Percentiles rank a stretch among this genome's conserved stretches.
These are phyloP conservation scores for Chymomyza procnemis DNA, from an alignment of 2,888 invertebrate genomes.

Conservation along the genomic window DNA sequence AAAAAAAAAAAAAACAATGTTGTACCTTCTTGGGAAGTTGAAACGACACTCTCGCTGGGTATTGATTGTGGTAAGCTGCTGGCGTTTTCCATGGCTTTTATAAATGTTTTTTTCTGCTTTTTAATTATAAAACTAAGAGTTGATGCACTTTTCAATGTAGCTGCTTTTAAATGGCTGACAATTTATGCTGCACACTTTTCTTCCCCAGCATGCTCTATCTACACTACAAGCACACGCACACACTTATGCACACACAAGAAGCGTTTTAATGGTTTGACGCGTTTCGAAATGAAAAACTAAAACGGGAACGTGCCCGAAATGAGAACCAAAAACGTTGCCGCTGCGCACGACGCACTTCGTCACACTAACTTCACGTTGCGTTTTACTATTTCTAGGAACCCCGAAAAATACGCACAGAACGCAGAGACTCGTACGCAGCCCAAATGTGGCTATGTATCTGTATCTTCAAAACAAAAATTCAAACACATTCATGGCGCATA, in stretches of 20 bases:
- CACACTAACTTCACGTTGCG: slow-evolving; percentile 71
- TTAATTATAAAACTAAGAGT: background rate
- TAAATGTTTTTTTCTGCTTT: background rate
- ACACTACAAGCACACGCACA: slow-evolving; percentile 14
- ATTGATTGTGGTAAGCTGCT: background rate
- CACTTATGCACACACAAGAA: slow-evolving; percentile 9
- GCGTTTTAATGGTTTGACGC: background rate
- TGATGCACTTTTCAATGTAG: background rate
- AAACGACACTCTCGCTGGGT: background rate
- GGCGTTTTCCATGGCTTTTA: background rate
- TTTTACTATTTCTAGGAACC: slow-evolving; percentile 76
- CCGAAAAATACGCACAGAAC: slow-evolving; percentile 41
- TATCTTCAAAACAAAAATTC: slow-evolving; percentile 57
- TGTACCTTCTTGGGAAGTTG: background rate
- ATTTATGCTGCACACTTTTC: slow-evolving; percentile 2
- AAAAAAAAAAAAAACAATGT: background rate
- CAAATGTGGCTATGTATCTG: slow-evolving; percentile 35
- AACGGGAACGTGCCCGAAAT: background rate
- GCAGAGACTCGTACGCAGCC: slow-evolving; percentile 11
- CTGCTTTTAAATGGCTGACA: background rate
- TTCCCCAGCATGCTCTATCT: slow-evolving; percentile 12
- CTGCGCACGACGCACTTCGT: slow-evolving; percentile 74
- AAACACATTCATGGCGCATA: slow-evolving; percentile 39
- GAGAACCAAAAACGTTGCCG: slow-evolving; percentile 61
- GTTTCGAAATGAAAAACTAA: background rate